These are phyloP conservation scores for Oncopeltus fasciatus DNA, from an alignment of 1,140 invertebrate genomes.

Conservation along the genomic window DNA sequence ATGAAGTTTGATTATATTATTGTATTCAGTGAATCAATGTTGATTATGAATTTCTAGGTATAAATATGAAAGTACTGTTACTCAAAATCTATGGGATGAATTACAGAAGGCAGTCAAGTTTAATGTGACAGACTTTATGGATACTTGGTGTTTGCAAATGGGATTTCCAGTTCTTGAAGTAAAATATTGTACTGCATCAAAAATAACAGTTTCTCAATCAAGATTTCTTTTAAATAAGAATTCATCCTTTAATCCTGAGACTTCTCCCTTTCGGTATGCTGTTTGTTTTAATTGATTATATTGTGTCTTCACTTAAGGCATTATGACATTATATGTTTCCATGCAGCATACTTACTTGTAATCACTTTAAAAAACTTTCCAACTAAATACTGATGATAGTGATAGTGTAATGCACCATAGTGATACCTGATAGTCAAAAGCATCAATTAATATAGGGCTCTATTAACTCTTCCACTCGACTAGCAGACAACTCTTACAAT, in stretches of 20 bases:
- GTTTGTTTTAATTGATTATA: background rate
- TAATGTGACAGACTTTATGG: constrained; percentile 56
- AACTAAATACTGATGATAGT: background rate
- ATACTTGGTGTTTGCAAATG: constrained; percentile 87
- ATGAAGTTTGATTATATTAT: too few species aligned
- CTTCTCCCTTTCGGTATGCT: constrained; percentile 43
- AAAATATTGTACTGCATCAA: constrained; percentile 32
- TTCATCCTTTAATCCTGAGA: constrained; percentile 32
- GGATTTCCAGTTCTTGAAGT: constrained; percentile 71
- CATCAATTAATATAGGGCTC: too few species aligned
- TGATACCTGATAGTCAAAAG: background rate
- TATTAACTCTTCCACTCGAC: too few species aligned
- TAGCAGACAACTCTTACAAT: too few species aligned
- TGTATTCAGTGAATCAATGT: too few species aligned
- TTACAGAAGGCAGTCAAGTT: constrained; percentile 30
- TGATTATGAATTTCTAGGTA: too few species aligned
- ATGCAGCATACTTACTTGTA: too few species aligned
- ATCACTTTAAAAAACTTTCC: too few species aligned
- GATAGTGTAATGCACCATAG: background rate
- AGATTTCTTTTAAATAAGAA: constrained; percentile 55
- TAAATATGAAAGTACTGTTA: constrained; percentile 60
- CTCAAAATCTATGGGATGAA: constrained; percentile 57
- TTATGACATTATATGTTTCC: too few species aligned
- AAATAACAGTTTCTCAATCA: constrained; percentile 49
- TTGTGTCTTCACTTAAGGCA: too few species aligned